Evolutionary conservation across 2,888 invertebrate genomes (phyloP).

Genomic region (Meiosimyza decipiens): DNA sequence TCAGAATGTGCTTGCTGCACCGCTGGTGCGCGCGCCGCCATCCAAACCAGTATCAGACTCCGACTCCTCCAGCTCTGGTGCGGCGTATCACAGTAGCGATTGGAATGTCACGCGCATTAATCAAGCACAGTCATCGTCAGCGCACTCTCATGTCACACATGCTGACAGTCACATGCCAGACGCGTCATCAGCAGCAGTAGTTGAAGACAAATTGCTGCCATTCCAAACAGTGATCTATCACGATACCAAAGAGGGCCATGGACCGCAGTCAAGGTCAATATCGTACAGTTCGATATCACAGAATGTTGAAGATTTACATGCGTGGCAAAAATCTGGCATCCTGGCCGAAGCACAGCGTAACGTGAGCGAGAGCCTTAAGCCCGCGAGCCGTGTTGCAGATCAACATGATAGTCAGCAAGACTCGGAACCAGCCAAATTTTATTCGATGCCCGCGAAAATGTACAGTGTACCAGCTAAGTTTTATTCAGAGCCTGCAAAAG

Average conservation of each 20-base stretch:
- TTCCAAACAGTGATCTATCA: conserved; percentile 70
- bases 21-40: conserved; percentile 61
- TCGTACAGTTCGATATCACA: conserved; percentile 70
- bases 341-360: conserved; percentile 61
- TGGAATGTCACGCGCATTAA: conserved; percentile 39
- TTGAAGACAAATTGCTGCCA: conserved; percentile 65
- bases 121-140: conserved; percentile 19
- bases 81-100: conserved; percentile 42
- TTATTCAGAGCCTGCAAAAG: conserved; percentile 72
- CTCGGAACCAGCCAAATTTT: conserved; percentile 70
- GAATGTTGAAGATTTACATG: conserved; percentile 59
- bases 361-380: conserved; percentile 61
- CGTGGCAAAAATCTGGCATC: conserved; percentile 58
- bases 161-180: conserved; percentile 64
- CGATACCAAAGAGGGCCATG: conserved; percentile 62
- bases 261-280: conserved; percentile 68
- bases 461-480: conserved; percentile 69
- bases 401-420: conserved; percentile 51
- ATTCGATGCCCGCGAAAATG: conserved; percentile 68
- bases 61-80: conserved; percentile 54
- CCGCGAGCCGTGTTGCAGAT: conserved; percentile 41
- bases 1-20: conserved; percentile 65
- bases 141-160: conserved; percentile 28
- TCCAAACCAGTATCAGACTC: not conserved
- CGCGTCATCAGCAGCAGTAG: conserved; percentile 29